A percentile compares a stretch with the other conserved stretches of the same genome.
phyloP scores from a whole-genome alignment of 2,113 vertebrate genomes.

The Bagarius yarrelli region DNA sequence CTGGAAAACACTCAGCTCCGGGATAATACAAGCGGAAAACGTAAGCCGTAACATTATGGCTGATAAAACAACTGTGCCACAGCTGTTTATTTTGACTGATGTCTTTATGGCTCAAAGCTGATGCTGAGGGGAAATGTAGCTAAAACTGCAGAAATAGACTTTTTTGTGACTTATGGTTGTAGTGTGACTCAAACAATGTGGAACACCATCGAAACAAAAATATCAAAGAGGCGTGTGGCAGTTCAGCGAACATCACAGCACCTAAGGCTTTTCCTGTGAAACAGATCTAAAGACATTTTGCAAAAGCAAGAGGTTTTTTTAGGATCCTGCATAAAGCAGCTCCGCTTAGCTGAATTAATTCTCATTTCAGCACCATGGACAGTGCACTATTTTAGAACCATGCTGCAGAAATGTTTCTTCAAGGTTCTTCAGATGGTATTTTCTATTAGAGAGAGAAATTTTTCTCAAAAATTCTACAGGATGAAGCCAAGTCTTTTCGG shows the following conservation, averaged over 20 bases:
- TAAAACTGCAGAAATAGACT: not conserved
- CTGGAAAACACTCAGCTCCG: not conserved
- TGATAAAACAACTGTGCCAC: conserved; percentile 8
- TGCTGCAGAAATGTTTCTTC: not conserved
- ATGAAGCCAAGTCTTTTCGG: no score
- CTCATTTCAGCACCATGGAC: conserved; percentile 9
- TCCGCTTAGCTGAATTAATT: not conserved
- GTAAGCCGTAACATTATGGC: not conserved
- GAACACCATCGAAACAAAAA: not conserved
- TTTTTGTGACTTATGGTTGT: not conserved
- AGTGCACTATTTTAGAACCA: not conserved
- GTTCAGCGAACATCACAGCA: not conserved
- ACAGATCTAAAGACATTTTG: not conserved
- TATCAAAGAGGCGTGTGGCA: not conserved
- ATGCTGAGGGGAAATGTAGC: not conserved
- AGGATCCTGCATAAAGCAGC: not conserved
- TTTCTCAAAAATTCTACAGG: not conserved
- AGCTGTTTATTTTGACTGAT: conserved; percentile 23
- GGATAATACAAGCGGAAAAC: conserved; percentile 9
- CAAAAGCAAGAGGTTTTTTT: not conserved
- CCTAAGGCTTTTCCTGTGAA: not conserved
- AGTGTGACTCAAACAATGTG: not conserved
- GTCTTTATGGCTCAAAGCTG: not conserved
- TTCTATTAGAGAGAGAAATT: not conserved
- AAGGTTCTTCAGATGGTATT: not conserved